Evolutionary conservation across 2,113 vertebrate genomes (phyloP), one percentile per base, ranked within the genome.

Genomic region (Triplophysa dalaica): DNA sequence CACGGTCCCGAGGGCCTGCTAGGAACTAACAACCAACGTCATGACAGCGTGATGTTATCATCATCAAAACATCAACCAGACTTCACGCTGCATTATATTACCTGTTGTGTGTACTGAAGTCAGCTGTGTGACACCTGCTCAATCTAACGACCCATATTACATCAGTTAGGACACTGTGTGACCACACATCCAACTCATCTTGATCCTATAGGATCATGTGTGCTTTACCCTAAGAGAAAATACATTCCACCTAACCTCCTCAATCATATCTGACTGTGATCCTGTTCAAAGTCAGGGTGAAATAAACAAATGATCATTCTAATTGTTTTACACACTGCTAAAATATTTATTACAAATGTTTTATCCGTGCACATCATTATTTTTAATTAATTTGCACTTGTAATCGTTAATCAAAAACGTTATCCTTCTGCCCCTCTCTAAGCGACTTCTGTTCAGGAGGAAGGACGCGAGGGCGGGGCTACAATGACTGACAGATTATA

Each of bases 151-250:
- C 48, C 54, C 12, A 11, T 13, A 3, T 41, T 38, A 72, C 52
- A 3, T 29, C 50, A 72, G 67, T 48, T 29, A 70, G 50, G 50
- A 38, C 69, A 56, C 26, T 0, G 45, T 74, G 29, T 61, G 70
- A 73, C 19, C 54, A 43, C 3, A 4, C 45, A 54, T 61, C 22
- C 19, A 66, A 61, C 38, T 61, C 12, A 76, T 50, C 10, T 22
- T 66, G 21, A 26, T 70, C 38, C 19, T 10, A 8, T 54, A 26
- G 77, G 77, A 58, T 79, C 50, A 79, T 45, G 13, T 5, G 19
- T 17, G 19, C 38, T 41, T 33, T n/a, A 4, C 16, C n/a, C 13
- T n/a, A 10, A 54, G 22, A 13, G 3, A 10, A 78, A 17, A 60
- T 24, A 9, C 8, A 21, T 3, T 29, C 24, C 19, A 33, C 45